Evolutionary conservation across 2,888 invertebrate genomes (phyloP).

Genomic region (Agonopterix alstromeriana): DNA sequence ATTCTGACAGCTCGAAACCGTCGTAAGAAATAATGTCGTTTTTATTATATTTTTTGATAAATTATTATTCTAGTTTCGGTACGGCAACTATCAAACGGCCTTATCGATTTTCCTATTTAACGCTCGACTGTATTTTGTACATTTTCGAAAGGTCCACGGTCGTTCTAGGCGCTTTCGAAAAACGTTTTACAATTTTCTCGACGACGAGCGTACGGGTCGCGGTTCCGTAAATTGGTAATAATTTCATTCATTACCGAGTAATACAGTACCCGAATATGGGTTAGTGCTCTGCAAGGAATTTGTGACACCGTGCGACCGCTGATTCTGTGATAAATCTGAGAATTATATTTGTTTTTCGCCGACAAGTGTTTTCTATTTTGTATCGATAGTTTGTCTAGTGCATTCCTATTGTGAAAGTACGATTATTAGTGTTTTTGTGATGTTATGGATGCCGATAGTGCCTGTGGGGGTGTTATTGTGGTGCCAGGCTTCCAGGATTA

Average conservation of each 20-base stretch:
- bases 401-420: conserved; percentile 47
- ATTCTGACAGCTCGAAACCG: conserved; percentile 70
- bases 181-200: conserved; percentile 68
- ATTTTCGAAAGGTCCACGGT: conserved; percentile 69
- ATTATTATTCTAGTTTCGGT: conserved; percentile 71
- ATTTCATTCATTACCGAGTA: conserved; percentile 71
- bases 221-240: conserved; percentile 71
- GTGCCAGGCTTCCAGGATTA: conserved; percentile 3
- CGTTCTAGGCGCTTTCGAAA: conserved; percentile 71
- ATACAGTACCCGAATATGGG: conserved; percentile 69
- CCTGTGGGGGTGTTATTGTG: conserved; percentile 2
- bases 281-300: conserved; percentile 56
- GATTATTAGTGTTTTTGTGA: conserved; percentile 3
- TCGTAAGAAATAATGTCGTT: conserved; percentile 74
- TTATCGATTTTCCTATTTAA: conserved; percentile 74
- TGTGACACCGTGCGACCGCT: conserved; percentile 42
- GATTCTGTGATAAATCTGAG: conserved; percentile 37
- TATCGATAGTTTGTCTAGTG: conserved; percentile 53
- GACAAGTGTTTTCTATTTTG: conserved; percentile 45
- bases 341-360: conserved; percentile 34
- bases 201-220: conserved; percentile 60
- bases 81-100: conserved; percentile 57
- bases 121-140: conserved; percentile 66
- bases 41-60: conserved; percentile 77
- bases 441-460: conserved; percentile 7